Evolutionary conservation across 1,140 invertebrate genomes (phyloP).

Genomic region (Heliconius congener): DNA sequence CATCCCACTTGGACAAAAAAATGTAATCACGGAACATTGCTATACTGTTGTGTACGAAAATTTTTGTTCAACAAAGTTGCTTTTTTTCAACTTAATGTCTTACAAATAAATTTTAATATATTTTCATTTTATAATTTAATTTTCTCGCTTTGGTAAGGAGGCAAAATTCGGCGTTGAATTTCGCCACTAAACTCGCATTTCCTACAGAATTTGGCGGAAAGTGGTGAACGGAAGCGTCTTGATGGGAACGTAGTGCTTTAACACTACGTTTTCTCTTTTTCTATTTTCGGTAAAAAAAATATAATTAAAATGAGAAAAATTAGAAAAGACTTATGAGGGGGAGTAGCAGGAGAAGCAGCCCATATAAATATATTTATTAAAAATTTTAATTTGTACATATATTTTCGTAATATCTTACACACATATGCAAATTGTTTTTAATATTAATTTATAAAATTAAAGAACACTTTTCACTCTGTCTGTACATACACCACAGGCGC

Average conservation of each 20-base stretch:
- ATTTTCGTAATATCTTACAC: too few species aligned
- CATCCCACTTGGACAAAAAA: slow-evolving; percentile 77
- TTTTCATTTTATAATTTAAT: background rate
- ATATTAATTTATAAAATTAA: background rate
- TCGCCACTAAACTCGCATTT: too few species aligned
- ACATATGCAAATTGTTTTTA: too few species aligned
- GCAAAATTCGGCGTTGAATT: too few species aligned
- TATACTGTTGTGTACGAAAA: slow-evolving; percentile 46
- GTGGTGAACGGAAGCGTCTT: background rate
- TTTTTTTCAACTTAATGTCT: background rate
- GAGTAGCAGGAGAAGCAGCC: too few species aligned
- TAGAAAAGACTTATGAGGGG: too few species aligned
- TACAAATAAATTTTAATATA: background rate
- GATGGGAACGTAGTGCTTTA: background rate
- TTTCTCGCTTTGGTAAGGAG: background rate
- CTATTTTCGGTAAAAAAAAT: too few species aligned
- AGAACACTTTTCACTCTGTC: background rate
- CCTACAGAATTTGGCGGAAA: background rate
- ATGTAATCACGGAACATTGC: slow-evolving; percentile 66
- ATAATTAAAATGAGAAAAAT: too few species aligned
- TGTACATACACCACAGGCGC: slow-evolving; percentile 37
- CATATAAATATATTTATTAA: too few species aligned
- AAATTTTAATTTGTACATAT: too few species aligned
- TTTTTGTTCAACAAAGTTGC: background rate
- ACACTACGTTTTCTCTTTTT: background rate